These are phyloP conservation scores for Antheraea yamamai DNA, from an alignment of 2,888 invertebrate genomes.

Conservation along the genomic window DNA sequence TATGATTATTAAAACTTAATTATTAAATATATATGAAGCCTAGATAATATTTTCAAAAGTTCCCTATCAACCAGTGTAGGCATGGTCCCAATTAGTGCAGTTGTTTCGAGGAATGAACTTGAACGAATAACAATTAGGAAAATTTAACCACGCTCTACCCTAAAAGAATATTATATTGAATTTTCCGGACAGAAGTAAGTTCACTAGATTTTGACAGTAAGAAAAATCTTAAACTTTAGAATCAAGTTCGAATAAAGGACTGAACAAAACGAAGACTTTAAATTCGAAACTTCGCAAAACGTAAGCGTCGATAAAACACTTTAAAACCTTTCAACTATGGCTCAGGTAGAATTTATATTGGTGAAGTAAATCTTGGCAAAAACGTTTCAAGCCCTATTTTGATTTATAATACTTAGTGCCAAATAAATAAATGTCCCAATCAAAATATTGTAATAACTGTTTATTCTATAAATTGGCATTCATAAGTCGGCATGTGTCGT, in stretches of 20 bases:
- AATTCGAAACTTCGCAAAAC: background rate
- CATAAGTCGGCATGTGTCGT: background rate
- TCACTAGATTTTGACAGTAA: too few species aligned
- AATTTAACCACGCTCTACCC: too few species aligned
- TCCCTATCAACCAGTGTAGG: too few species aligned
- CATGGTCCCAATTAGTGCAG: too few species aligned
- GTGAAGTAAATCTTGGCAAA: background rate
- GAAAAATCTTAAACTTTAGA: too few species aligned
- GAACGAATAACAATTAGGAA: too few species aligned
- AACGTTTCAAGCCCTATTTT: background rate
- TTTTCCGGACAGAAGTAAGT: too few species aligned
- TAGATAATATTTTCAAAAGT: too few species aligned
- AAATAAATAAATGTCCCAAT: background rate
- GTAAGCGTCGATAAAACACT: background rate
- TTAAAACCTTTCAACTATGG: conserved; percentile 7
- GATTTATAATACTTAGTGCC: background rate
- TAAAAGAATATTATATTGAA: too few species aligned
- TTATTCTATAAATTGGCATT: background rate
- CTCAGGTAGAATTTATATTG: background rate
- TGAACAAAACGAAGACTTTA: background rate
- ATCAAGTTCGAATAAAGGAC: background rate
- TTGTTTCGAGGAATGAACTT: too few species aligned
- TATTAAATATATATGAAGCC: too few species aligned
- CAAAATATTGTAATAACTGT: background rate
- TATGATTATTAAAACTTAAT: too few species aligned